Conservation (phyloP, 2,797 vertebrate genomes). For the Telmatherina bonti region DNA sequence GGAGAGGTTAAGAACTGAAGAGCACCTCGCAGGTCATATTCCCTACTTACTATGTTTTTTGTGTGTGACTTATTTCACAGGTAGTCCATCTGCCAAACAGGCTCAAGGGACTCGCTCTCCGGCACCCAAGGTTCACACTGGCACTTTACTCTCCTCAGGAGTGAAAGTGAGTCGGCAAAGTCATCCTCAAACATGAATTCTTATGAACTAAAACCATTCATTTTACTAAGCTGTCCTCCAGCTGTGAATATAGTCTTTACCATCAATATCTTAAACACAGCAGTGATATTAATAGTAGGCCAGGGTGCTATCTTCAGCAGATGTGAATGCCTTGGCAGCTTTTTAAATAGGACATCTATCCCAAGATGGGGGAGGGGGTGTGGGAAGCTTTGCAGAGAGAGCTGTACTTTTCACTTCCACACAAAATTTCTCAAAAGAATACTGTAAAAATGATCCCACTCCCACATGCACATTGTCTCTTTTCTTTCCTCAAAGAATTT, state of each 20-base stretch:
- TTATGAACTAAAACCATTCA: constrained; percentile 1
- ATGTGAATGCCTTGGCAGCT: constrained; percentile 65
- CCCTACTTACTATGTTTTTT: constrained; percentile 34
- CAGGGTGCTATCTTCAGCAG: constrained; percentile 70
- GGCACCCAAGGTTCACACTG: constrained; percentile 92
- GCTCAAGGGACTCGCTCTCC: constrained; percentile 91
- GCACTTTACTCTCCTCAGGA: constrained; percentile 90
- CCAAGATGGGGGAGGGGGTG: constrained; percentile 35
- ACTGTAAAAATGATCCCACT: constrained; percentile 43
- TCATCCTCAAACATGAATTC: neutral
- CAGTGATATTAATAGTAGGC: constrained; percentile 66
- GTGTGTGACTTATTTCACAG: constrained; percentile 71
- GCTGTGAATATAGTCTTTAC: constrained; percentile 19
- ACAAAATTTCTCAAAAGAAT: constrained; percentile 38
- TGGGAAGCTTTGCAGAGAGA: constrained; percentile 48
- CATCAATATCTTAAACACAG: constrained; percentile 54
- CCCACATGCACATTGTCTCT: constrained; percentile 29
- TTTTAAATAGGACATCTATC: constrained; percentile 78
- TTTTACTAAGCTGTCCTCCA: constrained; percentile 14
- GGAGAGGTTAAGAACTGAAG: constrained; percentile 10
- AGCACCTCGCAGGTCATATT: neutral
- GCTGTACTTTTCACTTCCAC: constrained; percentile 49
- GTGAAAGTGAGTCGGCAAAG: constrained; percentile 88
- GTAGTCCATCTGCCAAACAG: constrained; percentile 91
- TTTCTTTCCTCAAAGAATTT: constrained; percentile 20